phyloP scores from a whole-genome alignment of 1,140 invertebrate genomes.

The Eueides isabella region DNA sequence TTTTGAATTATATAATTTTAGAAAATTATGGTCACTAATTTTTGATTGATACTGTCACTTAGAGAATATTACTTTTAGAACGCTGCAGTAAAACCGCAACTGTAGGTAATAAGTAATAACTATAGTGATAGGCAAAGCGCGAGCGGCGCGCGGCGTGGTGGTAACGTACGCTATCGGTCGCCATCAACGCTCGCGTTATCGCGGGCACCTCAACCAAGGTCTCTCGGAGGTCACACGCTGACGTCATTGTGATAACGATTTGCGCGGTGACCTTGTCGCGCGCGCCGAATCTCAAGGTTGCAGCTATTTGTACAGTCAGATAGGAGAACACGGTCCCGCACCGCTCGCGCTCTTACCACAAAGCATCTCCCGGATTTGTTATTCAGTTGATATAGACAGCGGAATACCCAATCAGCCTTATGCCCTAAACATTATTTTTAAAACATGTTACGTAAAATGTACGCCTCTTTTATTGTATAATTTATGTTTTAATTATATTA shows the following conservation, averaged over 20 bases:
- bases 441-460: not conserved
- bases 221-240: slow-evolving; percentile 73
- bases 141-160: not conserved
- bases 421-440: not conserved
- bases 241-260: slow-evolving; percentile 81
- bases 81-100: not conserved
- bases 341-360: slow-evolving; percentile 42
- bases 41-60: too few relatives aligned
- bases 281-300: slow-evolving; percentile 79
- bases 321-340: slow-evolving; percentile 51
- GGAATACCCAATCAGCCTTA: not conserved
- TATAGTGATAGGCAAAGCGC: not conserved
- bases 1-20: not conserved
- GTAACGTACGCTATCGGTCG: slow-evolving; percentile 63
- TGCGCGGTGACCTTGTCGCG: slow-evolving; percentile 79
- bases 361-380: slow-evolving; percentile 63
- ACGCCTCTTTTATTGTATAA: not conserved
- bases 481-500: not conserved
- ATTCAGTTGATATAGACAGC: not conserved
- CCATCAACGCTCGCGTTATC: slow-evolving; percentile 67
- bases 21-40: too few relatives aligned
- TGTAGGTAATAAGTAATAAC: not conserved
- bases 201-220: slow-evolving; percentile 78
- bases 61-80: not conserved
- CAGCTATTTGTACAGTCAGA: slow-evolving; percentile 78